These are phyloP conservation scores for Xanthorhoe spadicearia DNA, from an alignment of 2,888 invertebrate species.

Conservation along the genomic window DNA sequence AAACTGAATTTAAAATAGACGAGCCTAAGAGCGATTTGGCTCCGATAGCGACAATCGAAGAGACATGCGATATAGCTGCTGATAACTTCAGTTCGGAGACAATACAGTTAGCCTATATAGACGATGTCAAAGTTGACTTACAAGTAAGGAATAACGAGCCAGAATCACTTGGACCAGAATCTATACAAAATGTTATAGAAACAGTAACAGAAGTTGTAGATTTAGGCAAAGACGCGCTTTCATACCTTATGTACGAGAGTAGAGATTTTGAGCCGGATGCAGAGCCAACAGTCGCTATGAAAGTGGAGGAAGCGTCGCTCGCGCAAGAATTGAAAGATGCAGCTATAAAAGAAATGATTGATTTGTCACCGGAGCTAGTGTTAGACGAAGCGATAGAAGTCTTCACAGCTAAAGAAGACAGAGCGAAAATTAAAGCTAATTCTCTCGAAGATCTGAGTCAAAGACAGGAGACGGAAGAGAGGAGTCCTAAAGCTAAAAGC, in stretches of 20 bases:
- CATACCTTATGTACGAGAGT: constrained; percentile 71
- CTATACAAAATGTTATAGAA: constrained; percentile 29
- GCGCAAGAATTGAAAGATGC: constrained; percentile 74
- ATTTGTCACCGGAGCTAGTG: constrained; percentile 75
- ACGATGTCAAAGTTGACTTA: constrained; percentile 57
- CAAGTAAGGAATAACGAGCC: constrained; percentile 18
- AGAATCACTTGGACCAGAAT: not conserved
- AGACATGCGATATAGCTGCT: constrained; percentile 66
- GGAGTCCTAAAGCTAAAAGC: constrained; percentile 66
- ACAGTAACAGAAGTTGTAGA: constrained; percentile 58
- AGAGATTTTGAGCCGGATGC: constrained; percentile 58
- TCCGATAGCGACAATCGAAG: constrained; percentile 77
- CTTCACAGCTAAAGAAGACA: constrained; percentile 65
- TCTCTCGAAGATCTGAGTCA: constrained; percentile 72
- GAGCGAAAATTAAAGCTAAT: constrained; percentile 73
- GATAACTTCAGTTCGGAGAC: constrained; percentile 47
- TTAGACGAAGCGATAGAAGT: constrained; percentile 70
- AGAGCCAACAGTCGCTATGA: constrained; percentile 37
- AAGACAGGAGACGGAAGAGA: constrained; percentile 50
- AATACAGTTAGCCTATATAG: constrained; percentile 64
- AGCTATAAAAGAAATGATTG: constrained; percentile 69
- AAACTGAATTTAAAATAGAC: constrained; percentile 53
- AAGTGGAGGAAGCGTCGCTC: constrained; percentile 57
- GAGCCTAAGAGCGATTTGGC: constrained; percentile 68
- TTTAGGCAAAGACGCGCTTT: constrained; percentile 75